Base-by-base conservation (phyloP, 2,113 vertebrate genomes). In the Indicator maculatus region DNA sequence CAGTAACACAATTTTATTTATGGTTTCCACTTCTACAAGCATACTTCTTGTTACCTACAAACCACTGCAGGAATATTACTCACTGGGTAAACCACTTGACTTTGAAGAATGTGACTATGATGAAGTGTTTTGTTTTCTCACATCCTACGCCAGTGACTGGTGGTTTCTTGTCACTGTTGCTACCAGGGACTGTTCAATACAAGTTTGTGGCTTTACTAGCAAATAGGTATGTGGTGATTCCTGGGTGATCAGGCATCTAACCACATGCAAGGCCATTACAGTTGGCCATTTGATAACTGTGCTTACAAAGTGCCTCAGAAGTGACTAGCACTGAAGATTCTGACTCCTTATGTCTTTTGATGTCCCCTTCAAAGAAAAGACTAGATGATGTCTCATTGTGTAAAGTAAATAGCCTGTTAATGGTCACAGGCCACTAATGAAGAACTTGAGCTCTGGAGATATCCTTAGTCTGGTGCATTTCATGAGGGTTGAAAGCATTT, bases 11-110 rank as follows among this genome's bases (percentile, higher is more conserved):
- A 44, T 64, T 59, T 91, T 53, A 67, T 95, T 94, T 91, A 70
- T 53, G 64, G 36, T 78, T 95, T 86, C 76, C 47, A 67, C 79
- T 83, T 88, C 59, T 63, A 28, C 67, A 80, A 63, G 64, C 5
- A 16, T 6, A 58, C 72, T 53, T 85, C 81, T 82, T 61, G 85
- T 86, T 92, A 45, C 73, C 93, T 88, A 9, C 69, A 88, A 86
- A 91, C 61, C 77, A 31, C 88, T 30, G 92, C 86, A 94, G 90
- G 83, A 88, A 31, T 90, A 71, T 93, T 80, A 70, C 66, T 93
- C 93, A 41, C 69, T 50, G 76, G 27, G 65, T 55, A 63, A 91
- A 78, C 90, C 55, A 0, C 85, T 88, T 59, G 73, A 16, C 83
- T 95, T 88, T 91, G 94, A 90, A 90, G 94, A 71, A 64, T 15